Evolutionary conservation across 2,888 invertebrate genomes (phyloP).

Genomic region (Nemapogon koenigi): DNA sequence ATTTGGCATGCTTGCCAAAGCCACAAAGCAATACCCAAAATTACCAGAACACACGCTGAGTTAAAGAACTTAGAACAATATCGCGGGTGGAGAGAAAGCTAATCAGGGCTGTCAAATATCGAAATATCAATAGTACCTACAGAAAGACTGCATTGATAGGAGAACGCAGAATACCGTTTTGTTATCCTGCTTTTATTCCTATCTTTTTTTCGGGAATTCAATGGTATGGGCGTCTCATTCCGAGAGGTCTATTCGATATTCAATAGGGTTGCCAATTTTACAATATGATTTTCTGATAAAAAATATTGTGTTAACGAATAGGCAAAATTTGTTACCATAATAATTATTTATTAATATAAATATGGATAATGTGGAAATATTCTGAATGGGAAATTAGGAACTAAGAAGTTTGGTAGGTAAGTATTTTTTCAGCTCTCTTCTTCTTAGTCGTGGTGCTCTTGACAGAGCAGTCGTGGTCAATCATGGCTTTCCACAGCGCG

Average conservation of each 20-base stretch:
- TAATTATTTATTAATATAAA: no score
- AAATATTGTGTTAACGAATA: no score
- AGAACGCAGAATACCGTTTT: slow-evolving; percentile 26
- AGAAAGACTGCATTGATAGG: slow-evolving; percentile 28
- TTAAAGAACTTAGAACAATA: slow-evolving; percentile 22
- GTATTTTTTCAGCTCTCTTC: no score
- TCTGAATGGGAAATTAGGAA: no score
- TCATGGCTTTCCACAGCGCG: no score
- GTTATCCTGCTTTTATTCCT: slow-evolving; percentile 42
- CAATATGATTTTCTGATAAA: no score
- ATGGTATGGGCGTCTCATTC: slow-evolving; percentile 55
- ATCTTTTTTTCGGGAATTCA: slow-evolving; percentile 58
- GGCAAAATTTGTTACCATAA: no score
- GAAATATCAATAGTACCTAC: slow-evolving; percentile 54
- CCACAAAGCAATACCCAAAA: slow-evolving; percentile 24
- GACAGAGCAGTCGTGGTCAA: no score
- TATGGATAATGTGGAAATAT: no score
- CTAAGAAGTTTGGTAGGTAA: no score
- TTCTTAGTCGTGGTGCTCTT: no score
- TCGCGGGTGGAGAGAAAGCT: slow-evolving; percentile 40
- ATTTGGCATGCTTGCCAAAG: neutral
- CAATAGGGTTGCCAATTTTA: slow-evolving; percentile 35
- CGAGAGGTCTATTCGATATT: slow-evolving; percentile 44
- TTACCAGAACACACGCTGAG: slow-evolving; percentile 45
- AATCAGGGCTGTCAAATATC: slow-evolving; percentile 62